A percentile compares a stretch with the other conserved stretches of the same genome.
Evolutionary conservation across 2,113 vertebrate species (phyloP).

Genomic region (Leptocoma aspasia): DNA sequence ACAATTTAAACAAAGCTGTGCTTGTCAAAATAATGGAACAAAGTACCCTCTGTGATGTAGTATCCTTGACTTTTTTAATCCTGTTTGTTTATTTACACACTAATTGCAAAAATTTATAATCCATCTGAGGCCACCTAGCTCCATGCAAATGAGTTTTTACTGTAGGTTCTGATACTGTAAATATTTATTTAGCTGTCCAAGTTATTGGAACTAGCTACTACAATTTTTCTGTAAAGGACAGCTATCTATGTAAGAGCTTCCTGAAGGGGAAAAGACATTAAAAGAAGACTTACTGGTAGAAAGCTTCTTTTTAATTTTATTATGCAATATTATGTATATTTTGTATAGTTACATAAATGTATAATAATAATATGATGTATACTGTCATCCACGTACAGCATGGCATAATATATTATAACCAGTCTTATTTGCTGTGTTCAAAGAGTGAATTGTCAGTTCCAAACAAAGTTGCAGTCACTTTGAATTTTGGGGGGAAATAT

Average conservation of each 20-base stretch:
- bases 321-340: neutral
- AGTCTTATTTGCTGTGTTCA: neutral
- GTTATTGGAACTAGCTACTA: neutral
- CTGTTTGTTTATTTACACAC: slow-evolving; percentile 40
- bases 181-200: slow-evolving; percentile 40
- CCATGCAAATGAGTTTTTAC: slow-evolving; percentile 42
- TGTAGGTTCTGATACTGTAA: slow-evolving; percentile 40
- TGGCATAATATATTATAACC: neutral
- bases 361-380: neutral
- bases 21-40: slow-evolving; percentile 26
- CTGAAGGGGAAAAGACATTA: neutral
- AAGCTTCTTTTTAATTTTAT: neutral
- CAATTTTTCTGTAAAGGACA: slow-evolving; percentile 2
- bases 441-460: neutral
- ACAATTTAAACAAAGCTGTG: neutral
- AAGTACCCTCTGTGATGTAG: neutral
- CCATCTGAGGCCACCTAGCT: neutral
- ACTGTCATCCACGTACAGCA: neutral
- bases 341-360: neutral
- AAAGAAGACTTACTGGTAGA: neutral
- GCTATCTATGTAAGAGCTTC: neutral
- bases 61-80: slow-evolving; percentile 53
- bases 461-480: neutral
- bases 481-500: neutral
- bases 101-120: slow-evolving; percentile 57